Evolutionary conservation across 1,140 invertebrate genomes (phyloP).

Genomic region (Caenorhabditis briggsae): DNA sequence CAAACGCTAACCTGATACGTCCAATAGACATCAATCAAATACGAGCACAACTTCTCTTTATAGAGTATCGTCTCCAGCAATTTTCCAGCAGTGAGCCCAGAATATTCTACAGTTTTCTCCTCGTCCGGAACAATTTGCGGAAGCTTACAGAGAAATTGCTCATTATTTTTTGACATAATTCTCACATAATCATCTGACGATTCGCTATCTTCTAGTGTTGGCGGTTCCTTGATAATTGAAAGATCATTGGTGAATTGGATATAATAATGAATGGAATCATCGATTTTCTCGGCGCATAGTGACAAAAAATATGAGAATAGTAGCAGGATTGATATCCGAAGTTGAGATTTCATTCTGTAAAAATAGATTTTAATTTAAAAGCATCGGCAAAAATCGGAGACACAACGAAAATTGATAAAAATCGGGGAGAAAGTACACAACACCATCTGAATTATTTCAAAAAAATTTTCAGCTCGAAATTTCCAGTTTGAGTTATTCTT

Average conservation of each 20-base stretch:
- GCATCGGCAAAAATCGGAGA: background rate
- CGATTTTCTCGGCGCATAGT: constrained; percentile 2
- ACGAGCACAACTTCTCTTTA: constrained; percentile 30
- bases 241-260: constrained; percentile 24
- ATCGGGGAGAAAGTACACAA: constrained; percentile 17
- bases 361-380: background rate
- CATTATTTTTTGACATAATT: constrained; percentile 54
- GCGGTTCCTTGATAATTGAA: background rate
- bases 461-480: background rate
- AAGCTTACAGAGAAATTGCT: constrained; percentile 58
- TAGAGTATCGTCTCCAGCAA: constrained; percentile 19
- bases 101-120: background rate
- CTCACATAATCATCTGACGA: constrained; percentile 17
- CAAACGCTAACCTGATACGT: constrained; percentile 36
- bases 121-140: constrained; percentile 52
- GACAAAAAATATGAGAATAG: background rate
- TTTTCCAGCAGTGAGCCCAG: constrained; percentile 5
- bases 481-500: background rate
- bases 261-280: constrained; percentile 61
- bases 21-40: constrained; percentile 52
- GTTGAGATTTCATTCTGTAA: background rate
- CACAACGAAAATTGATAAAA: background rate
- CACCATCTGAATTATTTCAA: background rate
- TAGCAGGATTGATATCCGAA: background rate
- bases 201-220: background rate